Evolutionary conservation across 1,140 invertebrate genomes (phyloP).

Genomic region (Pseudoatta argentina): DNA sequence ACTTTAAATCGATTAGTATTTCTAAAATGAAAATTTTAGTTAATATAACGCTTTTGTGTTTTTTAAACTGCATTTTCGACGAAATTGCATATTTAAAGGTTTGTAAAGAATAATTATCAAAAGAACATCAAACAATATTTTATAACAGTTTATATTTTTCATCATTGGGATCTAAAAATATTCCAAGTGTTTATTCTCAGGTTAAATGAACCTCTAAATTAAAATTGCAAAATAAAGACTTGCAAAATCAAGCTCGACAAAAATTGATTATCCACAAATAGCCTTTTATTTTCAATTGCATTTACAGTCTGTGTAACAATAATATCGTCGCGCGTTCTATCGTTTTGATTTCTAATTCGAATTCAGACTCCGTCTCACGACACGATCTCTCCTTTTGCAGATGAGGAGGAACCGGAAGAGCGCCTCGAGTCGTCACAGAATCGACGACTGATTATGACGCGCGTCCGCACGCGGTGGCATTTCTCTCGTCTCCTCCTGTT

Average conservation of each 20-base stretch:
- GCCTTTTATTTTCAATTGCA: background rate
- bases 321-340: background rate
- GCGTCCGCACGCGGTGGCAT: slow-evolving; percentile 75
- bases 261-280: background rate
- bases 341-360: background rate
- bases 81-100: too few species aligned
- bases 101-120: too few species aligned
- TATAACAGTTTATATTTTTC: too few species aligned
- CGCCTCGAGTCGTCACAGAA: slow-evolving; percentile 79
- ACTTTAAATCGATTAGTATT: too few species aligned
- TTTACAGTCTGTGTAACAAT: background rate
- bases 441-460: slow-evolving; percentile 85
- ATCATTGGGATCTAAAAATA: too few species aligned
- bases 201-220: background rate
- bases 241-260: background rate
- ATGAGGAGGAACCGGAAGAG: slow-evolving; percentile 78
- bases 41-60: too few species aligned
- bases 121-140: too few species aligned
- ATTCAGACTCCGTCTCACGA: background rate
- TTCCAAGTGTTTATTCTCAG: too few species aligned
- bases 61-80: too few species aligned
- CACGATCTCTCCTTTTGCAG: slow-evolving; percentile 67
- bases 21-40: too few species aligned
- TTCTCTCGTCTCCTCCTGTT: slow-evolving; percentile 81
- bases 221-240: background rate